Evolutionary conservation across 1,140 invertebrate genomes (phyloP), one percentile per base, ranked within the genome.

Genomic region (Centruroides vittatus): DNA sequence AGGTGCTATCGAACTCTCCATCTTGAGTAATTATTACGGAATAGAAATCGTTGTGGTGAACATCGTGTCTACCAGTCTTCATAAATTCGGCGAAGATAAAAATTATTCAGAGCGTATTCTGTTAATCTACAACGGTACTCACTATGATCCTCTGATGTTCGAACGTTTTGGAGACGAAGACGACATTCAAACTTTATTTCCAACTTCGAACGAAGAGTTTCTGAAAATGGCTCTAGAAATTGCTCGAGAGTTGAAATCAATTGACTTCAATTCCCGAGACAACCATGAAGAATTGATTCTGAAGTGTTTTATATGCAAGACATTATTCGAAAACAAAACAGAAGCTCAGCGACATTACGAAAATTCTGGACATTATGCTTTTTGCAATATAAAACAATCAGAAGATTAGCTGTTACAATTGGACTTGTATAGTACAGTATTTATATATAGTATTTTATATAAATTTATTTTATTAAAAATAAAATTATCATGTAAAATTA

Each of bases 1-100:
- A 62, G 93, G 94, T 67, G 93, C 88, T 51, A 97, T 98, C 67
- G 94, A 98, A 78, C 77, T 93, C 4, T 77, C 91, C 3, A 89
- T 97, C 61, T 74, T 98, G n/a, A 86, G 88, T 4, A 82, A 84
- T 68, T 86, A 86, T 74, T 96, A 89, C 76, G 84, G 85, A 50
- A 74, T 94, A 63, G 93, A 98, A 79, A 95, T 97, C 74, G 90
- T 85, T 67, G 93, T 95, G 7, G 86, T 96, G 4, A 88, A 97
- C 72, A 93, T 89, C 49, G 81, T 92, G 63, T 89, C 89, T 76
- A 84, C 83, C 36, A 85, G 89, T 61, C 87, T 96, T 47, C 93
- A 93, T 72, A 82, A 87, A 68, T 97, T 97, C 77, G 93, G 93
- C 5, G 93, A 97, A 74, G 89, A 95, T 76, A 83, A 88, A 70